A percentile compares a stretch with the other conserved stretches of the same genome.
Evolutionary conservation across 1,140 invertebrate genomes (phyloP).

Genomic region (Drosophila santomea): DNA sequence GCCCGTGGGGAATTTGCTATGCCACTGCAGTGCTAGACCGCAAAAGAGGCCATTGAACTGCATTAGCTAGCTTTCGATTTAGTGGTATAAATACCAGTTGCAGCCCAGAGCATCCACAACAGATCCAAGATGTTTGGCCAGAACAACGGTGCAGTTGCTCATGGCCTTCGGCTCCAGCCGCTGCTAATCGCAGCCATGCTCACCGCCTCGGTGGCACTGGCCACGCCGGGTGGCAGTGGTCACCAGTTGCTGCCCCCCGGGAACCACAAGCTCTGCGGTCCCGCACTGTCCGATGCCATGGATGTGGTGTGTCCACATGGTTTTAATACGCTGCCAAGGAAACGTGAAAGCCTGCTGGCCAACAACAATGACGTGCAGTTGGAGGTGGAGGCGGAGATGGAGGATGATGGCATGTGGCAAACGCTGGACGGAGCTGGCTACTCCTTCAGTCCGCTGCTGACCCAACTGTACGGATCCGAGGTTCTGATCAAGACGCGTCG

Average conservation of each 20-base stretch:
- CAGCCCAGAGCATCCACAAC: constrained; percentile 8
- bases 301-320: constrained; percentile 59
- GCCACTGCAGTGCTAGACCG: constrained; percentile 14
- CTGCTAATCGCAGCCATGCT: constrained; percentile 24
- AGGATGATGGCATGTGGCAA: neutral
- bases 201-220: constrained; percentile 19
- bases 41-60: constrained; percentile 65
- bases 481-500: constrained; percentile 63
- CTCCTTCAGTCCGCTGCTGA: constrained; percentile 47
- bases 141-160: constrained; percentile 35
- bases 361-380: neutral
- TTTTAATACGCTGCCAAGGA: constrained; percentile 45
- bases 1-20: neutral
- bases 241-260: constrained; percentile 55
- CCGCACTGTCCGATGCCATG: constrained; percentile 57
- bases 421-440: constrained; percentile 8
- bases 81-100: constrained; percentile 60
- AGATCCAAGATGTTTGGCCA: constrained; percentile 54
- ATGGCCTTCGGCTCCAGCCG: constrained; percentile 23
- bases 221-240: constrained; percentile 6
- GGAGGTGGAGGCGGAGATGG: neutral
- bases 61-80: neutral
- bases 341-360: neutral
- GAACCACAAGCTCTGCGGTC: constrained; percentile 66
- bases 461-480: constrained; percentile 55